Evolutionary conservation across 2,113 vertebrate species (phyloP).

Genomic region (Donacobius atricapilla): DNA sequence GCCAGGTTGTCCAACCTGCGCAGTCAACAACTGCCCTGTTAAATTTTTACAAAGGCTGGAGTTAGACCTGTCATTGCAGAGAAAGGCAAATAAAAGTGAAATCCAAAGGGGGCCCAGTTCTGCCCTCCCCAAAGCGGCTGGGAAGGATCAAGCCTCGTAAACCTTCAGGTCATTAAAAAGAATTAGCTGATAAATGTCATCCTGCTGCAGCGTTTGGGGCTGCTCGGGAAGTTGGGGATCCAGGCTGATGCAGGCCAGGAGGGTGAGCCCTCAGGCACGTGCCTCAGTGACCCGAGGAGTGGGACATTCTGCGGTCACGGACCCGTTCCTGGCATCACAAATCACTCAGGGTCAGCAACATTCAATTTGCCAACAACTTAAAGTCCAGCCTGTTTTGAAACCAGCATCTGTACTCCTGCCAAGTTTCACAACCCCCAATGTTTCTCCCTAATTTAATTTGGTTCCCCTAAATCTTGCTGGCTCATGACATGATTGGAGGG

Average conservation of each 20-base stretch:
- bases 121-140: background rate
- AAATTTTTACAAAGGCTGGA: background rate
- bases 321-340: background rate
- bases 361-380: background rate
- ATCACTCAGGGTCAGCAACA: background rate
- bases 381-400: slow-evolving; percentile 8
- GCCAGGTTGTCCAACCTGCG: background rate
- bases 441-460: slow-evolving; percentile 8
- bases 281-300: background rate
- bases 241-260: background rate
- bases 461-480: background rate
- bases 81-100: background rate
- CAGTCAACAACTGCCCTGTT: background rate
- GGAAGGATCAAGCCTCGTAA: background rate
- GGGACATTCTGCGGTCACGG: background rate
- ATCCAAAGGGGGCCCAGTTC: background rate
- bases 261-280: background rate
- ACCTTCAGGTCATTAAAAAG: background rate
- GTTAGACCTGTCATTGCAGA: background rate
- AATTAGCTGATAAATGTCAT: background rate
- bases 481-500: background rate
- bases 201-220: background rate
- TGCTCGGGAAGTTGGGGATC: background rate
- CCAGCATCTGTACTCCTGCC: background rate
- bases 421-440: slow-evolving; percentile 13